Base-by-base conservation (phyloP, 2,113 vertebrate genomes). In the Urocynchramus pylzowi region DNA sequence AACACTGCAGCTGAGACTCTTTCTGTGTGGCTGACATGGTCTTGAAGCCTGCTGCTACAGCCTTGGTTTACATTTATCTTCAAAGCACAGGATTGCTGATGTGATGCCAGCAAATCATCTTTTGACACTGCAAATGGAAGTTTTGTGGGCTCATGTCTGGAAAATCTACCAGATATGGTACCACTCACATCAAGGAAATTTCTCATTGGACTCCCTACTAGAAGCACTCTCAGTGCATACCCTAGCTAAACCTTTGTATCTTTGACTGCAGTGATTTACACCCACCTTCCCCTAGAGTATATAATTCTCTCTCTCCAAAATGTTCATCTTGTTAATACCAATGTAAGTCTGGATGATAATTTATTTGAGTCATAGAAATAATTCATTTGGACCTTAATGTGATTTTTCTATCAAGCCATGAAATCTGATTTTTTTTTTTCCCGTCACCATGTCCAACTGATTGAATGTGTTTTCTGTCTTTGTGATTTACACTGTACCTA, bases 391-490 rank as follows among this genome's bases (percentile, higher is more conserved):
- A 87, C 30, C 39, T 78, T 97, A 95, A 97, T 90, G 67, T 92
- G 97, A 98, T 97, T 98, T 96, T 97, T 96, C 85, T 93, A 97
- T 94, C 88, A 95, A 88, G 75, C 93, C 84, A 95, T 95, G 97
- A 97, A 97, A 98, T 96, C 49, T 88, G 75, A 89, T 96, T 96
- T 97, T 93, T 96, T 97, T 93, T 85, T 88, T 83, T 33, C 77
- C 67, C 1, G 2, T 71, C 83, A 92, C 74, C 95, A 84, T 93
- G 90, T 97, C 87, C 52, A 92, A 73, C 57, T 69, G 78, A 91
- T 89, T 95, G 95, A 98, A 96, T 95, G 53, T 76, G 87, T 94
- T 96, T 86, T 94, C 93, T 93, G 93, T 79, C 76, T 95, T 35
- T 2, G 0, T 92, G 94, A 90, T 96, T 97, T 96, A 94, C 73